Evolutionary conservation across 2,797 vertebrate genomes (phyloP).

Genomic region (Ctenopoma kingsleyae): DNA sequence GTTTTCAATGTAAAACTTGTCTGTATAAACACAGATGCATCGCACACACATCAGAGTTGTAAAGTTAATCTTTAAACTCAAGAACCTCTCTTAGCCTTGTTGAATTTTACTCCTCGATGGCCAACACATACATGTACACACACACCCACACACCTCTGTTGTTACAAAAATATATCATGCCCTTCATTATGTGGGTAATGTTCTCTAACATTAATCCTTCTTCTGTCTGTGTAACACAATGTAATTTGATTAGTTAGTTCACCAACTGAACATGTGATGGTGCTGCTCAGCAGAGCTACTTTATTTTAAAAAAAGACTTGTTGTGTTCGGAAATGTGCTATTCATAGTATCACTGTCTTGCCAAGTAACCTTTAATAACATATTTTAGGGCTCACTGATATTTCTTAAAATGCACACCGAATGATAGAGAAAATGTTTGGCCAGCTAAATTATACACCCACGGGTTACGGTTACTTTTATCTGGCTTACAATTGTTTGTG

Average conservation of each 20-base stretch:
- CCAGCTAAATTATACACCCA: not conserved
- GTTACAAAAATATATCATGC: constrained; percentile 1
- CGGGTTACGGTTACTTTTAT: not conserved
- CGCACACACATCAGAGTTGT: not conserved
- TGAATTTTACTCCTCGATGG: constrained; percentile 22
- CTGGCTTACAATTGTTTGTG: not conserved
- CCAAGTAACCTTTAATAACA: not conserved
- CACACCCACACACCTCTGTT: not conserved
- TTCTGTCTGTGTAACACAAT: constrained; percentile 20
- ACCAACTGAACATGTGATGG: constrained; percentile 48
- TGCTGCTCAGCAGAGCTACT: constrained; percentile 4
- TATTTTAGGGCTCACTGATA: not conserved
- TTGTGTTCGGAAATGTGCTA: constrained; percentile 13
- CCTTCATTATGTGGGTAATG: constrained; percentile 28
- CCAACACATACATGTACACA: not conserved
- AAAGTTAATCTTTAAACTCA: constrained; percentile 31
- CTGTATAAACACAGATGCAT: too few relatives aligned
- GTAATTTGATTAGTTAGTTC: constrained; percentile 47
- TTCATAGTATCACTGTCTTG: not conserved
- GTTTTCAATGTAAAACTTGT: too few relatives aligned
- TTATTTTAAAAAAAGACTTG: not conserved
- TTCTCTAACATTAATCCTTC: constrained; percentile 14
- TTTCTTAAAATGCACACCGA: not conserved
- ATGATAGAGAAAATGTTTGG: not conserved
- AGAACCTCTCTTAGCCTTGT: constrained; percentile 8